Evolutionary conservation across 2,113 vertebrate species (phyloP).

Genomic region (Pogona vitticeps): DNA sequence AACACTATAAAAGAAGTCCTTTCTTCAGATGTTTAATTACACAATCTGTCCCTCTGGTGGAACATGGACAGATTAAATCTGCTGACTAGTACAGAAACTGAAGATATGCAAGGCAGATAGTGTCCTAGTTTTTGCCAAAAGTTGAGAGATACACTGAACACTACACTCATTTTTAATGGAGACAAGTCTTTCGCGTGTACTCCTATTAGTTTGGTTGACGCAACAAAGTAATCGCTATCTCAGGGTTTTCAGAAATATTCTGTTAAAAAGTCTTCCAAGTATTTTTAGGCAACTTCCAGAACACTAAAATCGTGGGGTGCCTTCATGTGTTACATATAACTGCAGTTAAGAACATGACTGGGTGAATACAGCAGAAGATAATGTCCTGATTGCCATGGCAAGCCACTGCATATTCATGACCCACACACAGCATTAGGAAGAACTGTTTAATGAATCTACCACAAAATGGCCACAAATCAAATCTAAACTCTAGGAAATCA

Average conservation of each 20-base stretch:
- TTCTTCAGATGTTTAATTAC: constrained; percentile 1
- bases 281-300: not conserved
- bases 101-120: not conserved
- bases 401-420: not conserved
- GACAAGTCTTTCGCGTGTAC: constrained; percentile 6
- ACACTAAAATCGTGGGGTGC: not conserved
- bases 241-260: not conserved
- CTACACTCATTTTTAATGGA: constrained; percentile 2
- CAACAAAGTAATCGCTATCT: not conserved
- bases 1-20: not conserved
- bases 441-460: not conserved
- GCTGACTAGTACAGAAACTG: constrained; percentile 15
- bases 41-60: not conserved
- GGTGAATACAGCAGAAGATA: not conserved
- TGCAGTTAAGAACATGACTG: not conserved
- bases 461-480: not conserved
- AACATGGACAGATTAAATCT: constrained; percentile 17
- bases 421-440: not conserved
- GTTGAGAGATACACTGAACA: constrained; percentile 7
- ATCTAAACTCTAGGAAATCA: not conserved
- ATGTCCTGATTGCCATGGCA: not conserved
- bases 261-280: not conserved
- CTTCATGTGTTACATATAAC: not conserved
- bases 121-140: not conserved
- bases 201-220: constrained; percentile 12